phyloP scores from a whole-genome alignment of 2,888 invertebrate genomes.

The Philopedon plagiatum region DNA sequence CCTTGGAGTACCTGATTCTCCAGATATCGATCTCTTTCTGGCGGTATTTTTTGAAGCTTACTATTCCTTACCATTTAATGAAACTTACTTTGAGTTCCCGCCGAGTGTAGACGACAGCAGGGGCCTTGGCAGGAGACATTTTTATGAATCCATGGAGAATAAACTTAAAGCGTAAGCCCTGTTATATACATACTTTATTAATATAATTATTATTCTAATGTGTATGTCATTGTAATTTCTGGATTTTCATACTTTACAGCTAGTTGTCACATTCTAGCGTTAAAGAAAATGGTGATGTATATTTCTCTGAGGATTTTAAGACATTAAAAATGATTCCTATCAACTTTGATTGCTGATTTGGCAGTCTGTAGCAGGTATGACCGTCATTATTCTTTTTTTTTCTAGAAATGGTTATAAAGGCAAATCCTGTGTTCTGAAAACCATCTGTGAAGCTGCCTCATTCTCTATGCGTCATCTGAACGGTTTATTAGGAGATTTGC shows the following conservation, averaged over 20 bases:
- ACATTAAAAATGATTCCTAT: too few relatives aligned
- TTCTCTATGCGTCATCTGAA: conserved; percentile 75
- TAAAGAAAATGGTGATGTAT: too few relatives aligned
- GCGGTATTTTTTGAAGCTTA: conserved; percentile 84
- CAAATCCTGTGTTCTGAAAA: conserved; percentile 78
- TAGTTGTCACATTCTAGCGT: too few relatives aligned
- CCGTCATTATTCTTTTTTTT: too few relatives aligned
- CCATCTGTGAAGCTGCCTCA: conserved; percentile 83
- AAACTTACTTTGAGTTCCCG: conserved; percentile 63
- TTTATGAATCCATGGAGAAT: conserved; percentile 58
- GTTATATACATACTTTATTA: too few relatives aligned
- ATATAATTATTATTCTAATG: too few relatives aligned
- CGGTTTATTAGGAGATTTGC: conserved; percentile 80
- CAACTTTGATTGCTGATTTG: too few relatives aligned
- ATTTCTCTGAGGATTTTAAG: too few relatives aligned
- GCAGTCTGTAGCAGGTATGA: too few relatives aligned
- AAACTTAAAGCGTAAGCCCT: conserved; percentile 60
- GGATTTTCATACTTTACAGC: too few relatives aligned
- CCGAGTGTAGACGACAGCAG: conserved; percentile 53
- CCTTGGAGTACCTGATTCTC: conserved; percentile 76
- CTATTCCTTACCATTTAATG: conserved; percentile 75
- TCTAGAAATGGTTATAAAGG: conserved; percentile 66
- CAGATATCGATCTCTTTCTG: conserved; percentile 78
- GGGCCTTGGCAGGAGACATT: conserved; percentile 54
- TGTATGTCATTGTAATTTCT: too few relatives aligned